Evolutionary conservation across 2,797 vertebrate genomes (phyloP), one percentile per base, ranked within the genome.

Genomic region (Melopsittacus undulatus): DNA sequence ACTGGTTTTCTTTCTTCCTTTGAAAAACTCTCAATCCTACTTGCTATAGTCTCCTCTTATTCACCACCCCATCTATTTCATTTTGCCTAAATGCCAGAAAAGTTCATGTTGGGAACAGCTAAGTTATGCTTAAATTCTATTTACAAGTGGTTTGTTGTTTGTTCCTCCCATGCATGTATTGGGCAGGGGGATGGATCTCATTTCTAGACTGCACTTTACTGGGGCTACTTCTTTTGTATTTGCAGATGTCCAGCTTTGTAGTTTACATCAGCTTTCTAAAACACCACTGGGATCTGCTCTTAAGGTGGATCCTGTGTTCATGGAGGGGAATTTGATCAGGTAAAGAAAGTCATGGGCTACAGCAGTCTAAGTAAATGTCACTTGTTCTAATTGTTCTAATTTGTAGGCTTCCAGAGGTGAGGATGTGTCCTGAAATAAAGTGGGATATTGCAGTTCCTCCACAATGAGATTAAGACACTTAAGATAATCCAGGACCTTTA

Each of bases 381-480:
- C 48, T 84, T 93, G 34, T 96, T 96, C 42, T 90, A 69, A 87
- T 74, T 77, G 46, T 85, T 94, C 86, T 66, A 61, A 95, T 87
- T 94, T 93, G n/a, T 95, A 96, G 91, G 83, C 69, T 92, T 91
- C 73, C 79, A 82, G 70, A 82, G 61, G 91, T 93, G 89, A 94
- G 92, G 51, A 93, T 96, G 70, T 94, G n/a, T 87, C 84, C 88
- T 96, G 95, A 92, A 94, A 88, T 94, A 79, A 94, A 90, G 52
- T 87, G 93, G 68, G 70, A 89, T 94, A 68, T 91, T 94, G 82
- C 68, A 93, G 1, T 94, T 94, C 90, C 72, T 89, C 76, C 78
- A 63, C 87, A 96, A 46, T 92, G 92, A 92, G 83, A 84, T 90
- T 82, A 92, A 92, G 83, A 26, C 84, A 68, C 45, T 85, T 88